phyloP scores from a whole-genome alignment of 2,113 vertebrate species.

The Rhabdornis inornatus region DNA sequence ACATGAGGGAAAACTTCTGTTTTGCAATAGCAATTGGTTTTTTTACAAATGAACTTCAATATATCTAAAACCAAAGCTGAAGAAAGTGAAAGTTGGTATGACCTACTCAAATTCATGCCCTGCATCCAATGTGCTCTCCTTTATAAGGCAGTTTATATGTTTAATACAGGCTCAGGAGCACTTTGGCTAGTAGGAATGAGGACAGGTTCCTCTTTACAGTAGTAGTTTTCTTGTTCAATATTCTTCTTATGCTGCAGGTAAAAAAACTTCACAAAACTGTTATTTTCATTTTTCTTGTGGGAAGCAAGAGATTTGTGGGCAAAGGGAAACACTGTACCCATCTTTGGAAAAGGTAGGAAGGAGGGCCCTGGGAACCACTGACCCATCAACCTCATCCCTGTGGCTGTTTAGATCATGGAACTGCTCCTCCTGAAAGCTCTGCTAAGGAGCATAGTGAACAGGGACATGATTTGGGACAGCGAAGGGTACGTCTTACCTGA shows the following conservation, averaged over 20 bases:
- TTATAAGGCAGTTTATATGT: not conserved
- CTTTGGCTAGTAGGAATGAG: not conserved
- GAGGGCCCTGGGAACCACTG: not conserved
- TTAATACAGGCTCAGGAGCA: not conserved
- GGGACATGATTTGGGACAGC: not conserved
- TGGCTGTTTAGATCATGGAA: not conserved
- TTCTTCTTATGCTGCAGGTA: not conserved
- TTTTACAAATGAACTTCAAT: not conserved
- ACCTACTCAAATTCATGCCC: not conserved
- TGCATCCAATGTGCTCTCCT: fast-evolving
- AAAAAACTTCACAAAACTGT: not conserved
- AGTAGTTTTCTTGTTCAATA: not conserved
- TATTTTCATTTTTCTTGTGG: not conserved
- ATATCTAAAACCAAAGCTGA: not conserved
- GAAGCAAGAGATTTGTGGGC: not conserved
- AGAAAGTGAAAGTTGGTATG: not conserved
- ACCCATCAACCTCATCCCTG: not conserved
- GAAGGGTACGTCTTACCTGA: not conserved
- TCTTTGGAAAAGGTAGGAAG: not conserved
- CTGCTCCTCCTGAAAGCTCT: not conserved
- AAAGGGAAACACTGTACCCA: not conserved
- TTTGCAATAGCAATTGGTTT: not conserved
- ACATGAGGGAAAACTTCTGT: not conserved
- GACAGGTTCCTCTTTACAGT: not conserved
- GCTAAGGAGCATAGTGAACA: not conserved